Percentiles rank a stretch among this genome's conserved stretches.
phyloP scores from a whole-genome alignment of 2,113 vertebrate species.

The Neodontobutis hainanensis region DNA sequence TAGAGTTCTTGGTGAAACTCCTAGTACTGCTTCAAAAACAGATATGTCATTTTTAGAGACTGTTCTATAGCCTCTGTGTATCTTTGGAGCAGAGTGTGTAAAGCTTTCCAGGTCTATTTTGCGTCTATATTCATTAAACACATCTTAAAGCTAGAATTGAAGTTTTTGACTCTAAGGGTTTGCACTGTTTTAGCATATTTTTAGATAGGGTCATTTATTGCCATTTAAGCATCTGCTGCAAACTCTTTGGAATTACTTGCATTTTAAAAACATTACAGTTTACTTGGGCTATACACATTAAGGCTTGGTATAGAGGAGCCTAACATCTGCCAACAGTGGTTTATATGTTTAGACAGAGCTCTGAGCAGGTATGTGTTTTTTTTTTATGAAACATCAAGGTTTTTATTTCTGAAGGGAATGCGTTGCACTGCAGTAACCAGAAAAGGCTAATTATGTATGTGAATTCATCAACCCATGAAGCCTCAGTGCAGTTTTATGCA shows the following conservation, averaged over 20 bases:
- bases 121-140: constrained; percentile 40
- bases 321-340: constrained; percentile 20
- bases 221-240: constrained; percentile 1
- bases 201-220: constrained; percentile 2
- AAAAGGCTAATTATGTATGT: constrained; percentile 47
- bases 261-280: not conserved
- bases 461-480: constrained; percentile 57
- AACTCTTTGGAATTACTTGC: not conserved
- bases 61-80: constrained; percentile 21
- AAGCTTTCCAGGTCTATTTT: constrained; percentile 24
- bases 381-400: constrained; percentile 31
- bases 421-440: constrained; percentile 50
- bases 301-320: constrained; percentile 6
- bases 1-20: constrained; percentile 44
- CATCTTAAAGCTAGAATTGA: constrained; percentile 20
- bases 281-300: constrained; percentile 1
- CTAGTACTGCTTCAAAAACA: constrained; percentile 37
- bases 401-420: constrained; percentile 34
- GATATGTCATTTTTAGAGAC: constrained; percentile 46
- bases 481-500: constrained; percentile 29
- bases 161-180: constrained; percentile 1
- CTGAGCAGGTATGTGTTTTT: constrained; percentile 45
- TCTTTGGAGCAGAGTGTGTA: constrained; percentile 35
- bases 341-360: constrained; percentile 19
- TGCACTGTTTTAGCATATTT: constrained; percentile 17